Evolutionary conservation across 2,113 vertebrate species (phyloP).

Genomic region (Calcarius ornatus): DNA sequence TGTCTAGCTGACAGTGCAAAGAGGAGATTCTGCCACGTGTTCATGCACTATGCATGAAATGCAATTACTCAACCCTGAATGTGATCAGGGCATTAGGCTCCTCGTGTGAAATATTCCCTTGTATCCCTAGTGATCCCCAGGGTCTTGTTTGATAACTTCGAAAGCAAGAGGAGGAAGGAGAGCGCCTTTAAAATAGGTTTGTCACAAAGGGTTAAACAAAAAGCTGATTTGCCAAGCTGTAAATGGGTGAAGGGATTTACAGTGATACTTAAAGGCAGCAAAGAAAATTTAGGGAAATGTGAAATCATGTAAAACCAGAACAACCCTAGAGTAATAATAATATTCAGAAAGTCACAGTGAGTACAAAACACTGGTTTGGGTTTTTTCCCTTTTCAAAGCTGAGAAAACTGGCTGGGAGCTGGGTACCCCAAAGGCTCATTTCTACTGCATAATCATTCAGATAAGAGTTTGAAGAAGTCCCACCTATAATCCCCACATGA

Average conservation of each 20-base stretch:
- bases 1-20: slow-evolving; percentile 41
- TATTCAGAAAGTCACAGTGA: neutral
- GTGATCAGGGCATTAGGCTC: slow-evolving; percentile 15
- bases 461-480: neutral
- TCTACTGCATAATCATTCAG: neutral
- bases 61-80: neutral
- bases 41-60: slow-evolving; percentile 42
- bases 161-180: neutral
- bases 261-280: neutral
- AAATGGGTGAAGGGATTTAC: neutral
- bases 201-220: slow-evolving; percentile 35
- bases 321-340: slow-evolving; percentile 9
- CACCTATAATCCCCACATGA: neutral
- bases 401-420: neutral
- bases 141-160: neutral
- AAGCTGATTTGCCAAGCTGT: neutral
- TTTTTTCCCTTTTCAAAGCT: neutral
- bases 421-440: neutral
- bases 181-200: neutral
- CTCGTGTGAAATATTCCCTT: neutral
- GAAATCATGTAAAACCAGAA: slow-evolving; percentile 32
- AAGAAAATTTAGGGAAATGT: slow-evolving; percentile 7
- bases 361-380: neutral
- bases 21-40: neutral
- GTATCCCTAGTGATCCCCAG: neutral